Percentiles rank a stretch among this genome's conserved stretches.
Conservation (phyloP, 2,888 invertebrate genomes). For the Achlya flavicornis region DNA sequence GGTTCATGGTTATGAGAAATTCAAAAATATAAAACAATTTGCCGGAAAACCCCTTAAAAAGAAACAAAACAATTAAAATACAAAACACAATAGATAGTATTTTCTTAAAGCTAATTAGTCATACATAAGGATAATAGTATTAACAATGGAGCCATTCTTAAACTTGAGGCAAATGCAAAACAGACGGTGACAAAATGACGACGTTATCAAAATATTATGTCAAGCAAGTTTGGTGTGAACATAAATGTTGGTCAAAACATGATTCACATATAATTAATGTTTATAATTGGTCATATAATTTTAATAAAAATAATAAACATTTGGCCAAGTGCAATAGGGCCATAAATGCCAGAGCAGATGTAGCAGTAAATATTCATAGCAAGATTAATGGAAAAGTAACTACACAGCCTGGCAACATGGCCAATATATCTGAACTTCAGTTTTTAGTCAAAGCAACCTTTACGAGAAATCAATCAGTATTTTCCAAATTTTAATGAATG, state of each 20-base stretch:
- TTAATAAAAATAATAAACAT: neutral
- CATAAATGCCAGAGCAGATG: no score
- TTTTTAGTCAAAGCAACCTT: no score
- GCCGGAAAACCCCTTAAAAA: neutral
- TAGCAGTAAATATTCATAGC: no score
- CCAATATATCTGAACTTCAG: no score
- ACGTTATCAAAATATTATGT: neutral
- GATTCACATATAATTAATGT: slow-evolving; percentile 16
- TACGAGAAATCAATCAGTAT: no score
- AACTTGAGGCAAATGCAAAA: neutral
- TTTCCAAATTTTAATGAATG: no score
- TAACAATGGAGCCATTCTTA: neutral
- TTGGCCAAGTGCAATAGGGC: neutral
- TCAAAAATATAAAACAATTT: neutral
- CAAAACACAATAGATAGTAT: neutral
- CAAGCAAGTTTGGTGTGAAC: slow-evolving; percentile 20
- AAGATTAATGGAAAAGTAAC: no score
- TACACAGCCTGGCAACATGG: no score
- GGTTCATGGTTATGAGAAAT: neutral
- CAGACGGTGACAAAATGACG: neutral
- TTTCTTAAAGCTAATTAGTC: neutral
- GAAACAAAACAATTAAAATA: neutral
- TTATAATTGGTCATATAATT: neutral
- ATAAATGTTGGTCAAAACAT: slow-evolving; percentile 23
- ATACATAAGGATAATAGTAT: neutral